Conservation (phyloP, 2,113 vertebrate species). For the Leptocoma aspasia region DNA sequence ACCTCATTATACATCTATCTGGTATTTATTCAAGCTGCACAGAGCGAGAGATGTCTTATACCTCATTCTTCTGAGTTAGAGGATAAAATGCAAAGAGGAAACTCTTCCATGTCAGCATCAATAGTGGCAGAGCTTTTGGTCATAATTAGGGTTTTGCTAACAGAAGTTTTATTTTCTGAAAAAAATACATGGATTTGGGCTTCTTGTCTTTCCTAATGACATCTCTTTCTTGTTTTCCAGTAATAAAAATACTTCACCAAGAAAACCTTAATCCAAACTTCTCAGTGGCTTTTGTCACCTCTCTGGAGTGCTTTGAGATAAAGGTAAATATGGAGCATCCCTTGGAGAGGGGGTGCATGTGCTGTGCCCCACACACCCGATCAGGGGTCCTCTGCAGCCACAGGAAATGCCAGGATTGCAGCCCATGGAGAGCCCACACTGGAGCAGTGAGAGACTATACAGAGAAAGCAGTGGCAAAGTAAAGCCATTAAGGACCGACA, state of each 20-base stretch:
- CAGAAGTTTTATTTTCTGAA: background rate
- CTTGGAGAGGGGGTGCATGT: background rate
- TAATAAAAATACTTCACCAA: background rate
- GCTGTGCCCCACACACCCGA: background rate
- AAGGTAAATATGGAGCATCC: background rate
- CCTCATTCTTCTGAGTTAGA: background rate
- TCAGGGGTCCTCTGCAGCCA: background rate
- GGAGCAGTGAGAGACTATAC: background rate
- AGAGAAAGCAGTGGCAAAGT: background rate
- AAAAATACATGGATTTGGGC: background rate
- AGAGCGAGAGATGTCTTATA: background rate
- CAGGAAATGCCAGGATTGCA: background rate
- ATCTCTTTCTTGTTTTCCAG: background rate
- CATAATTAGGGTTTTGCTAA: background rate
- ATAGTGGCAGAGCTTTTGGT: background rate
- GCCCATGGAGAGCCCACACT: background rate
- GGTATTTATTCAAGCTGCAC: background rate
- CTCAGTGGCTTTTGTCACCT: background rate
- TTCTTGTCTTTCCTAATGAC: background rate
- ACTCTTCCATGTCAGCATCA: background rate
- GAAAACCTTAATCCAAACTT: background rate
- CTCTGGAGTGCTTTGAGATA: background rate
- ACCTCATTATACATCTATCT: background rate
- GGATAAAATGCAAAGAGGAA: background rate
- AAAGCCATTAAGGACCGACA: background rate